A percentile compares a stretch with the other conserved stretches of the same genome.
These are phyloP conservation scores for Steatornis caripensis DNA, from an alignment of 2,113 vertebrate species.

Conservation along the genomic window DNA sequence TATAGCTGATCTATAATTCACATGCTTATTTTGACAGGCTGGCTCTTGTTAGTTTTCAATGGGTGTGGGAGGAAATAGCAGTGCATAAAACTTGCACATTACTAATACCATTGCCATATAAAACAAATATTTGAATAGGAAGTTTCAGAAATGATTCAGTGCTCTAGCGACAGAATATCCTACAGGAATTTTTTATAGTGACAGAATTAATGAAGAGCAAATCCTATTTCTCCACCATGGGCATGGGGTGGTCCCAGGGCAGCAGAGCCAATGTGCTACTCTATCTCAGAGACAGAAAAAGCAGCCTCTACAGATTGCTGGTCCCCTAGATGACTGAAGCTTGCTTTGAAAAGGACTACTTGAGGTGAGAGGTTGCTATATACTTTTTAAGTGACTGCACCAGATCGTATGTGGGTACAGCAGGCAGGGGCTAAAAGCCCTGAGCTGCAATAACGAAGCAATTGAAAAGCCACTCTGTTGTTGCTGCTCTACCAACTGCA, in stretches of 20 bases:
- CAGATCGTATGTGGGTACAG: conserved; percentile 54
- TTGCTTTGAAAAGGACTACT: conserved; percentile 41
- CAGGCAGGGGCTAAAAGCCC: conserved; percentile 43
- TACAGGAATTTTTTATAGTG: conserved; percentile 72
- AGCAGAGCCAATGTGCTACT: not conserved
- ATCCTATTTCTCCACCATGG: conserved; percentile 24
- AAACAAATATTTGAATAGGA: conserved; percentile 75
- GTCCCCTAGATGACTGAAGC: not conserved
- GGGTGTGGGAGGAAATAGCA: conserved; percentile 72
- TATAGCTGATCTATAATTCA: conserved; percentile 62
- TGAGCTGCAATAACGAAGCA: conserved; percentile 6
- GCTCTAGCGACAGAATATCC: conserved; percentile 67
- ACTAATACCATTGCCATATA: conserved; percentile 76
- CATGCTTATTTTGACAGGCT: conserved; percentile 63
- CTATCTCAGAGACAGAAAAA: not conserved
- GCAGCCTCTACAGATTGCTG: conserved; percentile 6
- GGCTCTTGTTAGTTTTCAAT: conserved; percentile 69
- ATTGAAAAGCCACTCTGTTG: conserved; percentile 33
- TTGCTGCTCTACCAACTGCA: conserved; percentile 9
- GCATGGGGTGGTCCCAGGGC: conserved; percentile 39
- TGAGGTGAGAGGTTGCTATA: conserved; percentile 21
- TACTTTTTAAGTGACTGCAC: conserved; percentile 26
- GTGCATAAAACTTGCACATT: conserved; percentile 73
- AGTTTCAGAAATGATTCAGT: conserved; percentile 75
- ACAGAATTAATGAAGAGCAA: conserved; percentile 67